Evolutionary conservation across 2,797 vertebrate genomes (phyloP).

Genomic region (Enteromius paludinosus): DNA sequence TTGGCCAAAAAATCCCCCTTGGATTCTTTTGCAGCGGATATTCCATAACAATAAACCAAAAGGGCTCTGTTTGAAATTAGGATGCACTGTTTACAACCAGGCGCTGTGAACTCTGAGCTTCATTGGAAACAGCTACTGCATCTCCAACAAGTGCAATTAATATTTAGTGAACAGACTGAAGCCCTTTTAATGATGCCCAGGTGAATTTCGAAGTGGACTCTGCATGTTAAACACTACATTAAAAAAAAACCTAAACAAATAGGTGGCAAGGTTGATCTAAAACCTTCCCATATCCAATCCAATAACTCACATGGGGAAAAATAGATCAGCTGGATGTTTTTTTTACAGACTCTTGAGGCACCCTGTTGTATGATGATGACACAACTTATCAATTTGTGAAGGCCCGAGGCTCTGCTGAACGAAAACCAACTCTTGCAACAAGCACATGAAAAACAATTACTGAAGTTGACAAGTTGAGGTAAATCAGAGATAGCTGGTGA

Average conservation of each 20-base stretch:
- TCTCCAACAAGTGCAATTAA: not conserved
- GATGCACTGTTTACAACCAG: constrained; percentile 1
- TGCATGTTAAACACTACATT: not conserved
- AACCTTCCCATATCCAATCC: not conserved
- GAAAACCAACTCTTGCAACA: constrained; percentile 8
- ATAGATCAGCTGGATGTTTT: constrained; percentile 21
- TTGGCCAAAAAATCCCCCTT: constrained; percentile 47
- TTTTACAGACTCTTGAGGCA: constrained; percentile 12
- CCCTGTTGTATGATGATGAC: constrained; percentile 14
- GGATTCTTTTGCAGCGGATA: constrained; percentile 14
- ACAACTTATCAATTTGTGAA: constrained; percentile 15
- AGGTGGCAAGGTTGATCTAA: not conserved
- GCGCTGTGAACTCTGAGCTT: not conserved
- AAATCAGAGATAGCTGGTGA: not conserved
- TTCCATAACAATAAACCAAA: constrained; percentile 22
- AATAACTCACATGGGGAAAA: constrained; percentile 3
- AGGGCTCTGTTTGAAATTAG: not conserved
- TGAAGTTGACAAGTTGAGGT: constrained; percentile 1
- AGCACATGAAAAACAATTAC: constrained; percentile 17
- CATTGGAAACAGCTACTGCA: not conserved
- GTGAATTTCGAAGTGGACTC: constrained; percentile 2
- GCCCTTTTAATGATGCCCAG: not conserved
- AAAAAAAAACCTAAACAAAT: not conserved
- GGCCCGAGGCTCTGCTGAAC: constrained; percentile 1
- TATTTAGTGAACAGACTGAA: constrained; percentile 9